Percentiles rank a stretch among this genome's conserved stretches.
These are phyloP conservation scores for Pogonomyrmex californicus DNA, from an alignment of 1,140 invertebrate genomes.

Conservation along the genomic window DNA sequence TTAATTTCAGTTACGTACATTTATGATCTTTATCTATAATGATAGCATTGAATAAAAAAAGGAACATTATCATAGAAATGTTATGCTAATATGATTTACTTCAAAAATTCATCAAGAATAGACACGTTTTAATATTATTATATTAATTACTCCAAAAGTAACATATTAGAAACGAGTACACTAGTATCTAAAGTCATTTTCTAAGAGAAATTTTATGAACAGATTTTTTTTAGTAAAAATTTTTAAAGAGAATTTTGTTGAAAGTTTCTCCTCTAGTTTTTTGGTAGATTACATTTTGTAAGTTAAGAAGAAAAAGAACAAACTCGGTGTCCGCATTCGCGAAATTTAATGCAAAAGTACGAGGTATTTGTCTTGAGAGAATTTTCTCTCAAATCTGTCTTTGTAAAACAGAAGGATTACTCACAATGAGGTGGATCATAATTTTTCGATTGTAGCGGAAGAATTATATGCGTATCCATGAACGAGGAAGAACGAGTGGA, in stretches of 20 bases:
- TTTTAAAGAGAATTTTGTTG: background rate
- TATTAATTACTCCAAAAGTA: background rate
- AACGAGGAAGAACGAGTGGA: conserved; percentile 28
- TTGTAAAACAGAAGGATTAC: background rate
- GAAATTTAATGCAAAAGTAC: background rate
- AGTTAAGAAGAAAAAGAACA: background rate
- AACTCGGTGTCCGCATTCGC: background rate
- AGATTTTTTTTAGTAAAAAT: background rate
- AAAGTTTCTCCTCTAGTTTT: background rate
- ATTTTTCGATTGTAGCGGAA: background rate
- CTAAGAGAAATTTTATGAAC: background rate
- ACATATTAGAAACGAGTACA: background rate
- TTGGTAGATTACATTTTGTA: background rate
- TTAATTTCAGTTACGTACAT: background rate
- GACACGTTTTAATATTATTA: background rate
- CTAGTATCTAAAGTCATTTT: background rate
- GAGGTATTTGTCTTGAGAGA: background rate
- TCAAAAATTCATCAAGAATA: background rate
- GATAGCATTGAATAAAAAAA: background rate
- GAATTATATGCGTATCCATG: background rate
- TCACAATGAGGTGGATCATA: background rate
- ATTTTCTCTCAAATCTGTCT: background rate
- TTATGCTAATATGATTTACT: background rate
- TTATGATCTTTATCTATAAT: background rate
- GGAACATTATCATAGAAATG: background rate